These are phyloP conservation scores for rabbit (Oryctolagus cuniculus) DNA, from an alignment of 2,113 vertebrate species.

Conservation along the genomic window mOryCun1.1 NC_091435.1:135229501-135230000, in stretches of 20 bases:
- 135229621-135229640: too few species aligned
- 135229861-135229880: neutral
- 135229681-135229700: too few species aligned
- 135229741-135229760: neutral
- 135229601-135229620: too few species aligned
- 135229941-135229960: neutral
- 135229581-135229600: too few species aligned
- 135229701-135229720: too few species aligned
- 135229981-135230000: slow-evolving; percentile 10
- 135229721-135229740: too few species aligned
- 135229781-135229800: neutral
- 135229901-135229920: neutral
- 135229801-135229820: neutral
- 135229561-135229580: too few species aligned
- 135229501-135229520: too few species aligned
- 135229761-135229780: neutral
- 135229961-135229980: neutral
- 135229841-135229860: neutral
- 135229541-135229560: too few species aligned
- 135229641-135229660: too few species aligned
- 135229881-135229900: neutral
- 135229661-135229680: too few species aligned
- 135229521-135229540: too few species aligned
- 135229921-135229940: neutral
- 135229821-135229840: neutral